Percentiles rank a stretch among this genome's conserved stretches.
These are phyloP conservation scores for Eueides isabella DNA, from an alignment of 1,140 invertebrate species.

Conservation along the genomic window DNA sequence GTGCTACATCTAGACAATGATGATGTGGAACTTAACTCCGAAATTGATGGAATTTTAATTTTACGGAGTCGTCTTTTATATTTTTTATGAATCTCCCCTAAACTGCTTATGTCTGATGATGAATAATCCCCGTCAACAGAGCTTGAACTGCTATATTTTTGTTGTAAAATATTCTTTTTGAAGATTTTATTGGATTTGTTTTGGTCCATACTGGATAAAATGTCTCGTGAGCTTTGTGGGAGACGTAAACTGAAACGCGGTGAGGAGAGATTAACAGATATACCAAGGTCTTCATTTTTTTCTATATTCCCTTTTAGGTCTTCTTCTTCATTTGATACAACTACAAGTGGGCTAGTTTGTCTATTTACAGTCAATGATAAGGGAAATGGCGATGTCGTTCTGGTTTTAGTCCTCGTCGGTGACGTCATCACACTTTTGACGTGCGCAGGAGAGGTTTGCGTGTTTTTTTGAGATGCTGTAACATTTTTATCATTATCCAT, in stretches of 20 bases:
- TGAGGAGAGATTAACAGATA: constrained; percentile 75
- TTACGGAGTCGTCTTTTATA: constrained; percentile 53
- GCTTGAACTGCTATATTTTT: constrained; percentile 56
- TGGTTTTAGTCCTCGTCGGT: constrained; percentile 68
- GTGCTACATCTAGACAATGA: constrained; percentile 47
- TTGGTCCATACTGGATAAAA: constrained; percentile 55
- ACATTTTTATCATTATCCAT: constrained; percentile 52
- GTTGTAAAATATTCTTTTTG: constrained; percentile 37
- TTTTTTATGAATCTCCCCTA: constrained; percentile 66
- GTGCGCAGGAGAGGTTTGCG: constrained; percentile 77
- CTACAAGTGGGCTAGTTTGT: constrained; percentile 69
- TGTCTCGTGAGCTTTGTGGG: constrained; percentile 60
- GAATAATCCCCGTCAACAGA: constrained; percentile 63
- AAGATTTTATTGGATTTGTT: constrained; percentile 35
- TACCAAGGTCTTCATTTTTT: constrained; percentile 56
- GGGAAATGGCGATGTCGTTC: constrained; percentile 71
- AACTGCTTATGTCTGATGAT: constrained; percentile 72
- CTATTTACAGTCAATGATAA: constrained; percentile 55
- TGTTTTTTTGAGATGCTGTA: constrained; percentile 62
- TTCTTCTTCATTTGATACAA: constrained; percentile 47
- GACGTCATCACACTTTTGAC: constrained; percentile 75
- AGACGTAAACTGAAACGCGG: constrained; percentile 73
- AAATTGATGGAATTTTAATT: constrained; percentile 50
- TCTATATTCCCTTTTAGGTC: constrained; percentile 48
- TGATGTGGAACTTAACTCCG: constrained; percentile 60